Conservation (phyloP, 2,888 invertebrate species). For the Ophion slaviceki region DNA sequence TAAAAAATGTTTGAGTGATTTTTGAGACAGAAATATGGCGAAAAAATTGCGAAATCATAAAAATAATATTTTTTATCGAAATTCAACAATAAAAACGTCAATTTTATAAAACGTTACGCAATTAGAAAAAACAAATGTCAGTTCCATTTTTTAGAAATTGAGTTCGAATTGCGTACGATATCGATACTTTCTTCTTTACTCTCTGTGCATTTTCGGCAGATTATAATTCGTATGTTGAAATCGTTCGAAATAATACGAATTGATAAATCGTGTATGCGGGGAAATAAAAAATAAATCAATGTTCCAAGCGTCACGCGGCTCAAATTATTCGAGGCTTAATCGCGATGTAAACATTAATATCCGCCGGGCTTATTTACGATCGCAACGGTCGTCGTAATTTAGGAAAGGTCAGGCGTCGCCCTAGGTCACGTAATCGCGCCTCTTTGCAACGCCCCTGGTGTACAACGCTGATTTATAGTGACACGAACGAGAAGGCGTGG, state of each 20-base stretch:
- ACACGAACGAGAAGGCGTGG: conserved; percentile 67
- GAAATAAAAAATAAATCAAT: neutral
- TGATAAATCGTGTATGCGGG: neutral
- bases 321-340: neutral
- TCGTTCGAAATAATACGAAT: neutral
- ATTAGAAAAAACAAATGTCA: no score
- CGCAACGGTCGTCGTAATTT: conserved; percentile 58
- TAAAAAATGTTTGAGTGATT: no score
- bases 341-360: conserved; percentile 11
- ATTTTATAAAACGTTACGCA: no score
- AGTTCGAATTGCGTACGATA: no score
- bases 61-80: no score
- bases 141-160: no score
- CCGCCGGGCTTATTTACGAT: conserved; percentile 21
- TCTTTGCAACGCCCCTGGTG: conserved; percentile 54
- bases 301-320: neutral
- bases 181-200: no score
- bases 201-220: neutral
- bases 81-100: no score
- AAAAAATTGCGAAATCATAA: no score
- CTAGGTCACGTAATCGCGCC: conserved; percentile 61
- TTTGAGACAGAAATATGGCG: no score
- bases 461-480: conserved; percentile 64
- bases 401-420: conserved; percentile 66
- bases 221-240: neutral